These are phyloP conservation scores for Mycetomoellerius zeteki DNA, from an alignment of 1,140 invertebrate genomes.

Conservation along the genomic window DNA sequence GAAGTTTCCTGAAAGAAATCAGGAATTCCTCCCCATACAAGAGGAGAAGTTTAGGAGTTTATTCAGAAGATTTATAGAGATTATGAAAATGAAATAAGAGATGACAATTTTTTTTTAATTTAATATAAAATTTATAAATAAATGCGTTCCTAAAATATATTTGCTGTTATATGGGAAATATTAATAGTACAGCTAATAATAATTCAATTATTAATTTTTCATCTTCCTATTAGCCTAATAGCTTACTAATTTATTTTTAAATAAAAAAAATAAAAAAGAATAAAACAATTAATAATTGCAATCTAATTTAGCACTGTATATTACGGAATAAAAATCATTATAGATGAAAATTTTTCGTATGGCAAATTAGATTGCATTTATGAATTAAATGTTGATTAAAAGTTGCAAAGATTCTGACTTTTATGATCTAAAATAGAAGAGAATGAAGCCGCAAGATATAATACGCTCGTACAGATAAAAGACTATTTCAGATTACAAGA, in stretches of 20 bases:
- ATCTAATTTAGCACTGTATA: not conserved
- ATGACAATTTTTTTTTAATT: too few species aligned
- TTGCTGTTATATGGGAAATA: not conserved
- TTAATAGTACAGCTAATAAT: not conserved
- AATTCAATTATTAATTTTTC: too few species aligned
- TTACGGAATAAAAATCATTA: not conserved
- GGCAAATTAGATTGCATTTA: not conserved
- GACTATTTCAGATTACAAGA: not conserved
- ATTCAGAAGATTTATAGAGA: not conserved
- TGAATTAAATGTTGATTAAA: not conserved
- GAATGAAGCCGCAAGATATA: not conserved
- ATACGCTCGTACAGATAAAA: not conserved
- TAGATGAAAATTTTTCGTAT: not conserved
- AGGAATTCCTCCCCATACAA: not conserved
- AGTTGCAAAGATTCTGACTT: not conserved
- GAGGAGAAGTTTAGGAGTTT: not conserved
- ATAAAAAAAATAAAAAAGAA: too few species aligned
- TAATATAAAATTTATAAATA: too few species aligned
- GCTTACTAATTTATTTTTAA: not conserved
- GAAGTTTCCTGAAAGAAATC: not conserved
- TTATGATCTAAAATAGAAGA: too few species aligned
- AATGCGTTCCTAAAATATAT: too few species aligned
- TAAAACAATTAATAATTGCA: too few species aligned
- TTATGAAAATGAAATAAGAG: not conserved
- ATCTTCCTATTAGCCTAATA: not conserved